Evolutionary conservation across 2,888 invertebrate species (phyloP).

Genomic region (Habroteleia sp.): DNA sequence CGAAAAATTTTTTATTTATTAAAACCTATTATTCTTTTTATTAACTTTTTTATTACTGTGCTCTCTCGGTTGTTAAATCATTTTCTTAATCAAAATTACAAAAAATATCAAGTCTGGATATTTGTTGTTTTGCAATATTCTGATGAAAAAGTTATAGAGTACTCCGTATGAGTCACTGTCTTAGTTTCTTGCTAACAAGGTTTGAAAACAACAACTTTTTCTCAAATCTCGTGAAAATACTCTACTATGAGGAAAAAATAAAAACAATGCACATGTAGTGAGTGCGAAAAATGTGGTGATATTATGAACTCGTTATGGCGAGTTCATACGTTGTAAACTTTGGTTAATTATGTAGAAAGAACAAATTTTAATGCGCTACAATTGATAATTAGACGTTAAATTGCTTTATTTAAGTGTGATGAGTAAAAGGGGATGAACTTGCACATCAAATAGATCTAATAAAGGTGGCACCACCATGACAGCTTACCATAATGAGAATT

Average conservation of each 20-base stretch:
- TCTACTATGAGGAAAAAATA: constrained; percentile 19
- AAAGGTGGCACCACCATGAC: too few relatives aligned
- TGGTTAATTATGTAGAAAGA: constrained; percentile 29
- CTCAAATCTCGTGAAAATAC: constrained; percentile 24
- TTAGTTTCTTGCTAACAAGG: constrained; percentile 52
- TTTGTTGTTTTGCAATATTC: constrained; percentile 49
- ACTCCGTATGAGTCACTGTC: constrained; percentile 22
- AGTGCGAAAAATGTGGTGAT: constrained; percentile 16
- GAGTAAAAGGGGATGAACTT: too few relatives aligned
- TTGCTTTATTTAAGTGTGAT: too few relatives aligned
- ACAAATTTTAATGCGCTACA: too few relatives aligned
- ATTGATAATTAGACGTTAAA: too few relatives aligned
- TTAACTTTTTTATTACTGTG: too few relatives aligned
- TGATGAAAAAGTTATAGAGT: constrained; percentile 36
- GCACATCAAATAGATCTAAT: too few relatives aligned
- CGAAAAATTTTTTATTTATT: too few relatives aligned
- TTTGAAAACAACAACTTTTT: constrained; percentile 60
- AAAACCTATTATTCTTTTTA: too few relatives aligned
- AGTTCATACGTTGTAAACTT: constrained; percentile 20
- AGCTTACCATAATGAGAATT: too few relatives aligned
- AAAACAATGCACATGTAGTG: constrained; percentile 3
- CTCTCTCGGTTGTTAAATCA: constrained; percentile 22
- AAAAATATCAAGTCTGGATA: constrained; percentile 34
- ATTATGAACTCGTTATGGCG: constrained; percentile 16
- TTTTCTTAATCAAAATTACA: constrained; percentile 29